Evolutionary conservation across 2,888 invertebrate species (phyloP), one percentile per base, ranked within the genome.

Genomic region (Chydorus sphaericus): DNA sequence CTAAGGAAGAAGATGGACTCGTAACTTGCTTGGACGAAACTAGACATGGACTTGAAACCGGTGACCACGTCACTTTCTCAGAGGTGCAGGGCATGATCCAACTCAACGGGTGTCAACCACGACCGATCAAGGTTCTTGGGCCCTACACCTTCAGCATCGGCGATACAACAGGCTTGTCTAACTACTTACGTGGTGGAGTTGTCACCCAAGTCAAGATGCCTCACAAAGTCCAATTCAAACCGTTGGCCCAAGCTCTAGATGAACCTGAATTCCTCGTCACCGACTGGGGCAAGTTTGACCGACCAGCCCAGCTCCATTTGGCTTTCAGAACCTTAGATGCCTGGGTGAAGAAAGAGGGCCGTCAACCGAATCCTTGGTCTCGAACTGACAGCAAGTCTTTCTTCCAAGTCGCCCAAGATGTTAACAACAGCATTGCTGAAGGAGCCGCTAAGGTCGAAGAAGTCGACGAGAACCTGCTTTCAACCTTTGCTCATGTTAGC

Each of bases 191-290:
- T 58, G 76, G 96, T 18, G 98, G 98, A 31, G 84, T 91, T 51
- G 96, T 87, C 4, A 83, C 85, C 2, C 94, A 98, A 75, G 94
- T 97, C 0, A 97, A 97, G 72, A 89, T 92, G 87, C 91, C 94
- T 1, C 85, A 84, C 69, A 80, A 75, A 14, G 57, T 93, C 1
- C 69, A 73, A n/a, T 96, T 94, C 70, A 85, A 87, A 71, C 72
- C 88, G 0, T 69, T 92, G 33, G 77, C 79, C 53, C 83, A 88
- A 59, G 80, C 96, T 0, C 68, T 89, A 23, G 77, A 78, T 59
- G 75, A 77, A 23, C 96, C 97, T 0, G 90, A 93, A 63, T 86
- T 82, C 69, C 63, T 93, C 1, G 75, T 87, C 8, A 81, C 91
- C 1, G 97, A 98, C 73, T 97, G 87, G 70, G 91, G 82, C 4